Evolutionary conservation across 2,797 vertebrate genomes (phyloP), one percentile per base, ranked within the genome.

Genomic region (Rallus crepitans): DNA sequence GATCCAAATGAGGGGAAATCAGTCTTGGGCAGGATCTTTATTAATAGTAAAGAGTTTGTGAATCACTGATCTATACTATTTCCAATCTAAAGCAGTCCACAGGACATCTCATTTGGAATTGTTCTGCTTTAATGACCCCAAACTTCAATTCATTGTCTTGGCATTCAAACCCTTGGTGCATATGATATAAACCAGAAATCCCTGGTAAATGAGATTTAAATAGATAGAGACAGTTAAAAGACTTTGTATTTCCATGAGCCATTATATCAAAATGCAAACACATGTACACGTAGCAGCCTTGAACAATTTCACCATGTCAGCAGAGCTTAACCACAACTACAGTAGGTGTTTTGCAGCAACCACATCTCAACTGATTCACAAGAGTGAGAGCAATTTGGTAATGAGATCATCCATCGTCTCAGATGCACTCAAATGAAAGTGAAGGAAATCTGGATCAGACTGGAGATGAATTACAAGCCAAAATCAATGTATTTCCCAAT

Each of bases 401-500:
- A 97, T 96, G 93, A 94, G 75, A 91, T 90, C 94, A 97, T 91
- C 48, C 82, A 68, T 87, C 18, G 2, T 81, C 88, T 96, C 85
- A 87, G 77, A 90, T 64, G 37, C 45, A 87, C 60, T 73, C 56
- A 93, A 96, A 81, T 86, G 60, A 95, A 96, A 77, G 45, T 57
- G 77, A 97, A 96, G 90, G 82, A 94, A 96, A 95, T 56, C 71
- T 93, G 90, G 82, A 90, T 47, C 47, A 72, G 68, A 60, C 24
- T 94, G 75, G 69, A 83, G 75, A 56, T 60, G 42, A 94, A 80
- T 39, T 76, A 25, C 69, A 83, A 82, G 96, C 88, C 93, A 96
- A 97, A 97, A 97, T 96, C 95, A 90, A 96, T 97, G 69, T 45
- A 94, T 89, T 94, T 96, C 82, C 90, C 92, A 91, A 78, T 91